A percentile compares a stretch with the other conserved stretches of the same genome.
Conservation (phyloP, 2,797 vertebrate species). For the Danio choprae region DNA sequence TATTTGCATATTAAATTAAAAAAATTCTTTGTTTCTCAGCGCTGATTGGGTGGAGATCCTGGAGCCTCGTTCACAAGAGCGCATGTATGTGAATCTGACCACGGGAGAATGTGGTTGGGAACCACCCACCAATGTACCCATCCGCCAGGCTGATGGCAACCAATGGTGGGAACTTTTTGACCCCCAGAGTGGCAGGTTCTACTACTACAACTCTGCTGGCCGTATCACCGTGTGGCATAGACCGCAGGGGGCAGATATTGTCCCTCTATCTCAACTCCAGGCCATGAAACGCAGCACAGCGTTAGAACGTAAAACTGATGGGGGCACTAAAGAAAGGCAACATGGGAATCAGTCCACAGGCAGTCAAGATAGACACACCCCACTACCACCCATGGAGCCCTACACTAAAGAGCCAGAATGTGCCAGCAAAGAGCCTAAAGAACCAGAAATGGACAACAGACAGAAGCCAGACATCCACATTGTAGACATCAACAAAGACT, state of each 20-base stretch:
- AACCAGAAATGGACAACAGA: slow-evolving; percentile 68
- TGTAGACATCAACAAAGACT: slow-evolving; percentile 75
- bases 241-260: slow-evolving; percentile 87
- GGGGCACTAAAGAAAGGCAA: slow-evolving; percentile 62
- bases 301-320: slow-evolving; percentile 65
- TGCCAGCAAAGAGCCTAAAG: slow-evolving; percentile 51
- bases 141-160: slow-evolving; percentile 87
- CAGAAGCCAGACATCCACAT: slow-evolving; percentile 65
- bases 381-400: slow-evolving; percentile 71
- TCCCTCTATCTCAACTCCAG: slow-evolving; percentile 90
- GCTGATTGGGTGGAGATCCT: slow-evolving; percentile 94
- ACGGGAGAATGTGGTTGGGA: slow-evolving; percentile 91
- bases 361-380: slow-evolving; percentile 75
- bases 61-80: slow-evolving; percentile 89
- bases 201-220: slow-evolving; percentile 90
- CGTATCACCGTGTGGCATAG: slow-evolving; percentile 90
- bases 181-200: slow-evolving; percentile 87
- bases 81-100: slow-evolving; percentile 89
- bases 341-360: slow-evolving; percentile 68
- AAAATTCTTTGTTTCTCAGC: slow-evolving; percentile 67
- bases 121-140: slow-evolving; percentile 79
- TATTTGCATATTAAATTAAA: not conserved
- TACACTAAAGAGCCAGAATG: slow-evolving; percentile 61
- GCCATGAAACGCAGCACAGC: slow-evolving; percentile 84
- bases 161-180: slow-evolving; percentile 96